These are phyloP conservation scores for Notarius quadriscutis DNA, from an alignment of 2,113 vertebrate species.

Conservation along the genomic window DNA sequence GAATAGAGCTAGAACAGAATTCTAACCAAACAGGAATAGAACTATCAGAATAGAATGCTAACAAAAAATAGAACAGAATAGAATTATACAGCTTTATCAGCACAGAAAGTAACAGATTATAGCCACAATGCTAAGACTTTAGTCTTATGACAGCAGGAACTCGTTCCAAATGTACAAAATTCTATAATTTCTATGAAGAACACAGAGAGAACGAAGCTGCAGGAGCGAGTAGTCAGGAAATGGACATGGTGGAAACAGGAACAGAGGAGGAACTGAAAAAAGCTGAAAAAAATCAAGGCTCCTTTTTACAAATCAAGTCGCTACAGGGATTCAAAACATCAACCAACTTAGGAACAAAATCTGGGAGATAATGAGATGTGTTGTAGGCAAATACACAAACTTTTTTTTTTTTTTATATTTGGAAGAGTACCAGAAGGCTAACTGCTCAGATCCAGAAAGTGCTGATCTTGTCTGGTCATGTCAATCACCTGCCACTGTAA, in stretches of 20 bases:
- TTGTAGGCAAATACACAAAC: not conserved
- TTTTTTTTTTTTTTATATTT: not conserved
- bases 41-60: too few species aligned
- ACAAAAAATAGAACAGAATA: not conserved
- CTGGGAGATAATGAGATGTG: not conserved
- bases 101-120: not conserved
- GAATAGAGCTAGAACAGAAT: too few species aligned
- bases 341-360: not conserved
- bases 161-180: not conserved
- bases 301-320: not conserved
- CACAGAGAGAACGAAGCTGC: not conserved
- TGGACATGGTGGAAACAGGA: not conserved
- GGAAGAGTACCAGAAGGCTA: not conserved
- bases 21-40: too few species aligned
- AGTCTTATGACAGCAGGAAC: not conserved
- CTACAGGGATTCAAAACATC: not conserved
- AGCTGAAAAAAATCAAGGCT: not conserved
- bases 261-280: not conserved
- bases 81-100: not conserved
- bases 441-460: not conserved
- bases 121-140: not conserved
- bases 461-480: not conserved
- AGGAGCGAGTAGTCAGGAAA: not conserved
- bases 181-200: not conserved
- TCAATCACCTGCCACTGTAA: not conserved